These are phyloP conservation scores for Mesembrinibis cayennensis DNA, from an alignment of 2,113 vertebrate species.

Conservation along the genomic window DNA sequence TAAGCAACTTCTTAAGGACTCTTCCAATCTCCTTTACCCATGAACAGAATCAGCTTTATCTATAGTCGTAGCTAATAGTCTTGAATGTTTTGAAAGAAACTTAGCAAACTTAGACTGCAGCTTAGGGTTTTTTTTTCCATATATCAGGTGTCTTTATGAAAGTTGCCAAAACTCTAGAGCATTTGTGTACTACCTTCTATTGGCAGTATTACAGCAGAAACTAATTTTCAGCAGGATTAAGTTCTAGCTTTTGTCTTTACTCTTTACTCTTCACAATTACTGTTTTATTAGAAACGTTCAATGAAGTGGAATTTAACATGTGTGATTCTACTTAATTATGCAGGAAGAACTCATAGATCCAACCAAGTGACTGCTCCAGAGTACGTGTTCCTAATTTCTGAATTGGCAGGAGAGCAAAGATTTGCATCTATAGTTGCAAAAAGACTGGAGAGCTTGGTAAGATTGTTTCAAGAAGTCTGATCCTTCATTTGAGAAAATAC, in stretches of 20 bases:
- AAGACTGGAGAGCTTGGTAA: slow-evolving; percentile 96
- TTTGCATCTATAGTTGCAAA: slow-evolving; percentile 99
- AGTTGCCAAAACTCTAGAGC: background rate
- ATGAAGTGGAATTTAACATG: background rate
- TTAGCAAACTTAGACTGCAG: background rate
- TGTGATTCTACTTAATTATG: background rate
- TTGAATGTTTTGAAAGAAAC: background rate
- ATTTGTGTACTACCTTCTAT: background rate
- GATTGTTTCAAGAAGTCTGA: background rate
- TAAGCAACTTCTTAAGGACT: background rate
- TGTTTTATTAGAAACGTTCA: background rate
- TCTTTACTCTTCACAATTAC: background rate
- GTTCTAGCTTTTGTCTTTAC: background rate
- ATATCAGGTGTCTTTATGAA: background rate
- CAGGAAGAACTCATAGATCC: slow-evolving; percentile 95
- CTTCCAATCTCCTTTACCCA: background rate
- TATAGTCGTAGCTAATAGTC: background rate
- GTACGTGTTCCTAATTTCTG: slow-evolving; percentile 97
- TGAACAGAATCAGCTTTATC: background rate
- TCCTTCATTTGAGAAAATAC: background rate
- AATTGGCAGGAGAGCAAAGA: slow-evolving; percentile 95
- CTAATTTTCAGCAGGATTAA: background rate
- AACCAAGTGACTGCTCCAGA: slow-evolving; percentile 98
- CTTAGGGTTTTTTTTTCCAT: background rate
- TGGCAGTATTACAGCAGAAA: background rate